Conservation (phyloP, 2,888 invertebrate genomes). For the Drepana falcataria region DNA sequence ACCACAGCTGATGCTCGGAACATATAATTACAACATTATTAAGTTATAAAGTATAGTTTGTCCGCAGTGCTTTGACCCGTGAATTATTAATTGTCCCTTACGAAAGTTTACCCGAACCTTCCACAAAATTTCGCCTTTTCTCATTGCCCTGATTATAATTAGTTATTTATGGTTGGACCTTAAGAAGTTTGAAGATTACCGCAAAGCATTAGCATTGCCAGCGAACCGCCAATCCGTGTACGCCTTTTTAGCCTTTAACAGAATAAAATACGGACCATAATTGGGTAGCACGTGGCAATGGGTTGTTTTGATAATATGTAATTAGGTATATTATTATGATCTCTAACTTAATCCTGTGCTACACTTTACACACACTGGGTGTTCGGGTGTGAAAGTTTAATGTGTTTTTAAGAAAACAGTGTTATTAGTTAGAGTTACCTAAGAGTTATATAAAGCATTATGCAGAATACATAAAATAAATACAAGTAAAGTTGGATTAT, state of each 20-base stretch:
- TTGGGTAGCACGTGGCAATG: background rate
- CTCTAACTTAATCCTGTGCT: background rate
- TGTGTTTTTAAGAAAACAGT: background rate
- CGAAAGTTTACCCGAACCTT: background rate
- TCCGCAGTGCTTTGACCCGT: background rate
- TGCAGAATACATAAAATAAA: no score
- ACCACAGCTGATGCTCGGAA: no score
- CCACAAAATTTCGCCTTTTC: background rate
- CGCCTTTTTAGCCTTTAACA: background rate
- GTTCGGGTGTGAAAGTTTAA: background rate
- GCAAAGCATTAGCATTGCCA: background rate
- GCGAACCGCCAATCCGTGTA: background rate
- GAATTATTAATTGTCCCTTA: background rate
- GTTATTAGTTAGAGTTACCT: no score
- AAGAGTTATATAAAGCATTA: no score
- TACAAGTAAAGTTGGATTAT: no score
- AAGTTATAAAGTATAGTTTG: background rate
- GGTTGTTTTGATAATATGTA: background rate
- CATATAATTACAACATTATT: background rate
- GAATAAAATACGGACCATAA: background rate
- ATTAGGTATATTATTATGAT: constrained; percentile 1
- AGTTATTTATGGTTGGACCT: background rate
- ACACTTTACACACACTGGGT: background rate
- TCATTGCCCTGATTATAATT: constrained; percentile 1
- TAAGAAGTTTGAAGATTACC: constrained; percentile 2